Base-by-base conservation (phyloP, 2,797 vertebrate genomes). In the Odontamblyopus lacepedii region DNA sequence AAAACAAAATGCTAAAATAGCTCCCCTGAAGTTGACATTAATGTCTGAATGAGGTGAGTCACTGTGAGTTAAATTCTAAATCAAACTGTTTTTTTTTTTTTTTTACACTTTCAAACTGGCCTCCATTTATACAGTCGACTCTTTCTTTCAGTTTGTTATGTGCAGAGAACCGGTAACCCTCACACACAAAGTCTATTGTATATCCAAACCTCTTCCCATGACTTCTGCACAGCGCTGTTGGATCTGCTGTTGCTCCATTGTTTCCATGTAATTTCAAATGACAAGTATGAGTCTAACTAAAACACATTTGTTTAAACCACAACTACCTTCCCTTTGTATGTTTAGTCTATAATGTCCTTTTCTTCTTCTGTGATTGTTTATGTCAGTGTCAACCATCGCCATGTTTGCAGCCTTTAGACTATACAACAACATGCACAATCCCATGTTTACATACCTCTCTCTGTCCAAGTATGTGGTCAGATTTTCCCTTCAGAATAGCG, bases 11-110 rank as follows among this genome's bases (percentile, higher is more conserved):
- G 11, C 11, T 13, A 44, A 44, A 44, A 44, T 4, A 44, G 41
- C 41, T 44, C 41, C 11, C 41, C 12, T 44, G 12, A 0, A 44
- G 11, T 44, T 44, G 41, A 13, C 41, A 44, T 12, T 44, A 44
- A 2, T 44, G 41, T 51, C 71, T 9, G 65, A 71, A 75, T 70
- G 61, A 18, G 57, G 38, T 67, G 71, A 78, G 71, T 83, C 76
- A 85, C n/a, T 23, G 41, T 67, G 70, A 63, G 65, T 80, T 69
- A 59, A 48, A 77, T 75, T 71, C 68, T 79, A 56, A 74, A 78
- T 75, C 63, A 70, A 60, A 18, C 35, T 69, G 68, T 57, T 41
- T 69, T 79, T 15, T 48, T 13, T 65, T 48, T 64, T 8, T 11
- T 65, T 11, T 65, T 15, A 63, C 57, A 18, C 57, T 60, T 60